Evolutionary conservation across 2,113 vertebrate species (phyloP).

Genomic region (Ochotona curzoniae): DNA sequence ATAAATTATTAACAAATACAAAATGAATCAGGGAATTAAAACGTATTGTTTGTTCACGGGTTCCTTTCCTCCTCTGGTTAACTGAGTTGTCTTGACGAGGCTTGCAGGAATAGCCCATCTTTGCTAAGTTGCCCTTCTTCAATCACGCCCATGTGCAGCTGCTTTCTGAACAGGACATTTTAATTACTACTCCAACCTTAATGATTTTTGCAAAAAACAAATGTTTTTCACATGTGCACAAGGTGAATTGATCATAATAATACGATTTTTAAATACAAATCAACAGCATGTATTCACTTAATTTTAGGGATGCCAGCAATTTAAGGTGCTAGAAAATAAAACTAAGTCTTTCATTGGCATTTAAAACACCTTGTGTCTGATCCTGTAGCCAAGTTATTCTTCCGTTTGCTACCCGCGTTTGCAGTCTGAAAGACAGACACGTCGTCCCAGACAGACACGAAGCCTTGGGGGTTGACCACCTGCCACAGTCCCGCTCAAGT

Average conservation of each 20-base stretch:
- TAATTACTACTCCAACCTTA: constrained; percentile 46
- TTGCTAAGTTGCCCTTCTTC: constrained; percentile 49
- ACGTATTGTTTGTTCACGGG: constrained; percentile 23
- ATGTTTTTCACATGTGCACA: constrained; percentile 27
- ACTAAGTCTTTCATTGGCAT: constrained; percentile 21
- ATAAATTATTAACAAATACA: constrained; percentile 69
- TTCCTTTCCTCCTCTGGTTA: constrained; percentile 33
- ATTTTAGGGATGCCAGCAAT: constrained; percentile 26
- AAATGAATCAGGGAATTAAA: constrained; percentile 67
- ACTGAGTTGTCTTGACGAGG: constrained; percentile 53
- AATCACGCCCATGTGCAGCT: neutral
- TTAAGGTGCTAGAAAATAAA: constrained; percentile 23
- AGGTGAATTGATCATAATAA: constrained; percentile 31
- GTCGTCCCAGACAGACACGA: constrained; percentile 27
- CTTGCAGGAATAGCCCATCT: constrained; percentile 36
- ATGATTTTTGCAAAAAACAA: constrained; percentile 42
- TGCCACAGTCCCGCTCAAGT: neutral
- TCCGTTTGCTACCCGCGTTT: constrained; percentile 52
- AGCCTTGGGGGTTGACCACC: neutral
- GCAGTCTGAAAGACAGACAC: constrained; percentile 55
- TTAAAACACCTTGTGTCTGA: constrained; percentile 42
- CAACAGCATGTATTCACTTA: constrained; percentile 46
- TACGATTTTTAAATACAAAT: constrained; percentile 57
- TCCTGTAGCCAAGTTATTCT: constrained; percentile 27
- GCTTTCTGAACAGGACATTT: constrained; percentile 49